Conservation (phyloP, 2,888 invertebrate genomes). For the Tubulanus polymorphus region DNA sequence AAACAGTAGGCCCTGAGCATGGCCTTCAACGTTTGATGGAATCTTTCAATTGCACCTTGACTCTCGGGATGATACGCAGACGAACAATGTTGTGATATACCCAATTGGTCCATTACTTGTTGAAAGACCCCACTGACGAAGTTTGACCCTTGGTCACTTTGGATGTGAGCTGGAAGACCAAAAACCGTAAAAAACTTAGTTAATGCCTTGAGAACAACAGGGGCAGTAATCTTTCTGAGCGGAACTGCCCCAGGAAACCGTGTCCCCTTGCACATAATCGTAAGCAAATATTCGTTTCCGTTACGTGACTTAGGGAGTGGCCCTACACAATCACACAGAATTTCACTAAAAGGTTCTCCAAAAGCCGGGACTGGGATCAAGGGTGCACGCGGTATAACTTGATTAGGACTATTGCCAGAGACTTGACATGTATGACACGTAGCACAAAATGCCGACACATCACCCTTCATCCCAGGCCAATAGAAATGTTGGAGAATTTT, state of each 20-base stretch:
- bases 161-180: conserved; percentile 21
- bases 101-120: too few species aligned
- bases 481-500: conserved; percentile 14
- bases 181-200: conserved; percentile 20
- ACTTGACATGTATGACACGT: conserved; percentile 18
- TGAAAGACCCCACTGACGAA: conserved; percentile 21
- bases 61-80: too few species aligned
- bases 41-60: too few species aligned
- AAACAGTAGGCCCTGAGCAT: conserved; percentile 17
- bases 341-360: conserved; percentile 17
- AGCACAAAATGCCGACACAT: conserved; percentile 15
- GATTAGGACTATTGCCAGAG: conserved; percentile 17
- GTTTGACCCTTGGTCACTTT: too few species aligned
- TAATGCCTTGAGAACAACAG: conserved; percentile 18
- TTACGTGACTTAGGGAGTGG: conserved; percentile 17
- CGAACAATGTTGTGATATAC: too few species aligned
- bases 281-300: conserved; percentile 19
- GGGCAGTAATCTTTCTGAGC: conserved; percentile 22
- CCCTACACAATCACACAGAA: conserved; percentile 21
- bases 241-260: conserved; percentile 25
- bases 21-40: too few species aligned
- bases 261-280: conserved; percentile 19
- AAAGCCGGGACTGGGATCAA: conserved; percentile 13
- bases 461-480: conserved; percentile 12
- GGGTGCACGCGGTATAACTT: conserved; percentile 13